Percentiles rank a stretch among this genome's conserved stretches.
Evolutionary conservation across 1,140 invertebrate genomes (phyloP).

Genomic region (Agrilus planipennis): DNA sequence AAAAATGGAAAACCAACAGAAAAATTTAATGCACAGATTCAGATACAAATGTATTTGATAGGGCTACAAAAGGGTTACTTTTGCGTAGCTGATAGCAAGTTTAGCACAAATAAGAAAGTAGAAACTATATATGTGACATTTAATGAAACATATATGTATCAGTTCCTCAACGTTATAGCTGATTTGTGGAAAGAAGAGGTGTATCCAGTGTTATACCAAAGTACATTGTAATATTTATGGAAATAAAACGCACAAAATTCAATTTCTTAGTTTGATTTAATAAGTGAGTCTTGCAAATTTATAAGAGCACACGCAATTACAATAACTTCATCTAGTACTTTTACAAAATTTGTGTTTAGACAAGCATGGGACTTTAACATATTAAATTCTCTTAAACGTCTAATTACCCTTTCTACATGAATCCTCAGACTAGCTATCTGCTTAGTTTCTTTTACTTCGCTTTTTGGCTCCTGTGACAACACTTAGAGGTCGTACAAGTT

Average conservation of each 20-base stretch:
- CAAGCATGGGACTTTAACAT: slow-evolving; percentile 30
- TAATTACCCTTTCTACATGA: slow-evolving; percentile 32
- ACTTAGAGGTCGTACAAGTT: slow-evolving; percentile 27
- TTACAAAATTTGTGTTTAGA: slow-evolving; percentile 21
- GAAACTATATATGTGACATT: slow-evolving; percentile 11
- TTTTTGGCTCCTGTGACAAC: slow-evolving; percentile 21
- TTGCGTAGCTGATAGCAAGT: slow-evolving; percentile 16
- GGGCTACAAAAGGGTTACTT: slow-evolving; percentile 14
- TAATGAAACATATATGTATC: slow-evolving; percentile 8
- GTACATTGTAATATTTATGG: neutral
- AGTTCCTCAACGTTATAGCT: neutral
- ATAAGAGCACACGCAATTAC: slow-evolving; percentile 22
- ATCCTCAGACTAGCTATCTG: slow-evolving; percentile 33
- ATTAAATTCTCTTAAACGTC: slow-evolving; percentile 30
- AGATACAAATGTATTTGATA: slow-evolving; percentile 20
- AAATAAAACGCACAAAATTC: neutral
- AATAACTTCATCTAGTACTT: slow-evolving; percentile 25
- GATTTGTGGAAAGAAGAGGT: neutral
- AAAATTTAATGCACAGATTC: slow-evolving; percentile 23
- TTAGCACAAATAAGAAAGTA: slow-evolving; percentile 13
- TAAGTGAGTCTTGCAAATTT: slow-evolving; percentile 25
- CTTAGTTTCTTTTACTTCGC: slow-evolving; percentile 29
- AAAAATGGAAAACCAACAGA: slow-evolving; percentile 14
- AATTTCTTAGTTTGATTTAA: neutral
- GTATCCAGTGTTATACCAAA: neutral